Evolutionary conservation across 2,113 vertebrate species (phyloP).

Genomic region (Nesogale talazaci): DNA sequence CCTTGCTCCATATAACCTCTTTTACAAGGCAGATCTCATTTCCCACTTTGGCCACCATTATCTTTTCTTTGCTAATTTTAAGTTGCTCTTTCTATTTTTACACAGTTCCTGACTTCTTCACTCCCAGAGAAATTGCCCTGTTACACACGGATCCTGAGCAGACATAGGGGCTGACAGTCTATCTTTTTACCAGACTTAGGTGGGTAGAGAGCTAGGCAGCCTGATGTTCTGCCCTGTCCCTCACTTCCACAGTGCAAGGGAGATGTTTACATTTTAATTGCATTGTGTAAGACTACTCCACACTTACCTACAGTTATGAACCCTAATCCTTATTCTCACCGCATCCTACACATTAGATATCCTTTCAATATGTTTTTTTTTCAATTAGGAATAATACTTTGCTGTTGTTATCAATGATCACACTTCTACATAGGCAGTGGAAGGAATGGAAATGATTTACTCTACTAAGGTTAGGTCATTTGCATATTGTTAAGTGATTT

Average conservation of each 20-base stretch:
- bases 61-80: conserved; percentile 68
- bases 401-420: conserved; percentile 61
- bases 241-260: not conserved
- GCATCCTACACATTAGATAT: conserved; percentile 43
- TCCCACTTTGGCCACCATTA: conserved; percentile 55
- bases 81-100: conserved; percentile 71
- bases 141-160: conserved; percentile 1
- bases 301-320: conserved; percentile 14
- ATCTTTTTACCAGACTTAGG: conserved; percentile 19
- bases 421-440: conserved; percentile 55
- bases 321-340: conserved; percentile 2
- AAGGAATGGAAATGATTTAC: conserved; percentile 60
- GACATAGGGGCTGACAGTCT: conserved; percentile 11
- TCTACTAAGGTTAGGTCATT: conserved; percentile 59
- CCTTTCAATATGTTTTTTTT: conserved; percentile 55
- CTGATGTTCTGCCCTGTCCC: not conserved
- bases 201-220: not conserved
- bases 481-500: conserved; percentile 62
- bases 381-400: conserved; percentile 29
- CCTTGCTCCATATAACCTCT: conserved; percentile 65
- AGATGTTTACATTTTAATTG: conserved; percentile 19
- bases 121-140: conserved; percentile 62
- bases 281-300: conserved; percentile 42
- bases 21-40: conserved; percentile 74
- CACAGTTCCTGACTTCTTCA: conserved; percentile 56